Conservation (phyloP, 2,113 vertebrate species). For the Rhinolophus sinicus region DNA sequence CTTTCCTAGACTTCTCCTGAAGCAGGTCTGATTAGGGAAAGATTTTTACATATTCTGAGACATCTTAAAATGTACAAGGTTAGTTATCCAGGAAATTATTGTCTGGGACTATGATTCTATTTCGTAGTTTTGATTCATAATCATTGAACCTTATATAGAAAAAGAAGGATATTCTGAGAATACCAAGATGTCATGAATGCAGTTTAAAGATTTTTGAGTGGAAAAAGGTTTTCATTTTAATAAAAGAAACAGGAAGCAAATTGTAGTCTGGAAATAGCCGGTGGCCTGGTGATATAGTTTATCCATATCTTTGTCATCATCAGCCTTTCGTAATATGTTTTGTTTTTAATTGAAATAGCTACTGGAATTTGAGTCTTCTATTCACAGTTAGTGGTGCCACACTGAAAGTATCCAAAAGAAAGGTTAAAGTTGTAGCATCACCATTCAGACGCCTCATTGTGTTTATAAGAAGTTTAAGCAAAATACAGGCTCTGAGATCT, state of each 20-base stretch:
- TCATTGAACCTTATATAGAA: slow-evolving; percentile 38
- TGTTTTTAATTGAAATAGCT: slow-evolving; percentile 24
- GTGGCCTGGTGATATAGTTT: slow-evolving; percentile 15
- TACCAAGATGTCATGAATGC: slow-evolving; percentile 2
- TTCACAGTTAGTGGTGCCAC: not conserved
- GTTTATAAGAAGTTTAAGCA: not conserved
- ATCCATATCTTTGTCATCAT: slow-evolving; percentile 43
- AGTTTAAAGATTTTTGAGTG: slow-evolving; percentile 66
- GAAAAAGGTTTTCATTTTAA: slow-evolving; percentile 13
- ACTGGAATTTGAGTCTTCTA: slow-evolving; percentile 49
- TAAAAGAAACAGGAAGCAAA: slow-evolving; percentile 50
- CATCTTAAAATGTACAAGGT: slow-evolving; percentile 55
- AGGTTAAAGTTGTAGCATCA: not conserved
- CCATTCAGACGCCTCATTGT: not conserved
- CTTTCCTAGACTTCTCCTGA: slow-evolving; percentile 65
- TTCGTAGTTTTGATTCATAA: slow-evolving; percentile 73
- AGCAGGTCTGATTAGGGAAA: slow-evolving; percentile 68
- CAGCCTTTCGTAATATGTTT: slow-evolving; percentile 23
- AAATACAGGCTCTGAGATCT: not conserved
- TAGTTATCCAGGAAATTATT: slow-evolving; percentile 79
- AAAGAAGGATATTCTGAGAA: slow-evolving; percentile 59
- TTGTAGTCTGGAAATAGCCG: not conserved
- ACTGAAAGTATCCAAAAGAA: slow-evolving; percentile 10
- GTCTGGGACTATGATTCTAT: slow-evolving; percentile 62
- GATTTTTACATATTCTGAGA: slow-evolving; percentile 51